Base-by-base conservation (phyloP, 2,113 vertebrate genomes). In the Phalacrocorax pelagicus region DNA sequence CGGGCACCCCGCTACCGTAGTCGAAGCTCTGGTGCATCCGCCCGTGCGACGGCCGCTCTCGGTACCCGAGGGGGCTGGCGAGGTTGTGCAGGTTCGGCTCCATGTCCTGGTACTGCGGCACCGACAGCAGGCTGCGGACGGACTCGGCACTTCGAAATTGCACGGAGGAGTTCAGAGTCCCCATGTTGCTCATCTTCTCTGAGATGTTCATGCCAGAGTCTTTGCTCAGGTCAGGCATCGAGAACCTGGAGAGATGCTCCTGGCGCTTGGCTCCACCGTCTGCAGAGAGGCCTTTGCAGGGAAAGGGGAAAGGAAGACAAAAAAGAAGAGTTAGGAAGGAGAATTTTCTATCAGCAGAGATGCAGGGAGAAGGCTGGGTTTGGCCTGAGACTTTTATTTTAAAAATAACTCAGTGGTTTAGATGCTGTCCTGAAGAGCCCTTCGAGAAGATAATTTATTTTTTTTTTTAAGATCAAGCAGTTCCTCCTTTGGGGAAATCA, bases 141-240 rank as follows among this genome's bases (percentile, higher is more conserved):
- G 99, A 99, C 96, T 99, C 99, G 0, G 99, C 99, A 70, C 99
- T 99, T 38, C 98, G 98, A 84, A 99, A 99, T 71, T 99, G 99
- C 94, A 98, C 95, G 7, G 99, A 99, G 14, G 99, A 99, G 96
- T 99, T 99, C 5, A 99, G 98, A 0, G 99, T 99, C 58, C 98
- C 99, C 98, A 99, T 98, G 97, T 98, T 99, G 96, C 99, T 99
- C 96, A 98, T 87, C 96, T 99, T 99, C 97, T 99, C 99, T 0
- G 99, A 99, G 88, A 99, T 92, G 3, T 99, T 99, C 99, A 99
- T 99, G 52, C 99, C 99, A 0, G 99, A 99, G 98, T 99, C 99
- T 97, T 99, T 99, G 98, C 99, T 99, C 94, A 99, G 98, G 97
- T 99, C 99, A 0, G 99, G 99, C 99, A 99, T 99, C 30, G 99